Conservation (phyloP, 2,113 vertebrate genomes). For the Oceanodroma tethys region DNA sequence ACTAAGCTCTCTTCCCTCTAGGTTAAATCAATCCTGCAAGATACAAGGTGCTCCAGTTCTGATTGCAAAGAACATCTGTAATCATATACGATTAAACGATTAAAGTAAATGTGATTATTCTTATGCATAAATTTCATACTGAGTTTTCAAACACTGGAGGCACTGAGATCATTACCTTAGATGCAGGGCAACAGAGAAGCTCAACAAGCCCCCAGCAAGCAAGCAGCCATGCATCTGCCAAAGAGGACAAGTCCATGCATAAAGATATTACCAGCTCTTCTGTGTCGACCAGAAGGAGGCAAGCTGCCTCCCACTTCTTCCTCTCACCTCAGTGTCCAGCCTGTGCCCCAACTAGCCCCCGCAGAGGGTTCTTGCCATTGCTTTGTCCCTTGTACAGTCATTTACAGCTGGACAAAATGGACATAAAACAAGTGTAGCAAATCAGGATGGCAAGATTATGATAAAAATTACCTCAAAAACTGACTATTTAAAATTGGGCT, state of each 20-base stretch:
- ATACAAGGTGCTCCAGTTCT: not conserved
- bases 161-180: not conserved
- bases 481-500: not conserved
- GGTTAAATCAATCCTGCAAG: not conserved
- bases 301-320: not conserved
- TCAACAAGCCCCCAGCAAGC: not conserved
- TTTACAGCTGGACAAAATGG: not conserved
- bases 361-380: not conserved
- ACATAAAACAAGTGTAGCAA: accelerated
- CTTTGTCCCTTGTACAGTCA: not conserved
- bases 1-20: not conserved
- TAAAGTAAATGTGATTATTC: not conserved
- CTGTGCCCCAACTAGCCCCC: accelerated
- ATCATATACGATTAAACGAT: not conserved
- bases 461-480: not conserved
- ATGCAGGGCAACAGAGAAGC: not conserved
- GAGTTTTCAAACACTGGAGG: not conserved
- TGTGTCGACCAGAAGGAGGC: not conserved
- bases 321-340: not conserved
- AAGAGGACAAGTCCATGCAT: not conserved
- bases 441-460: not conserved
- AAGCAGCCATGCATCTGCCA: not conserved
- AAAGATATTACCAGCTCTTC: not conserved
- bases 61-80: not conserved
- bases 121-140: not conserved